phyloP scores from a whole-genome alignment of 2,113 vertebrate species.

The Gopherus evgoodei region DNA sequence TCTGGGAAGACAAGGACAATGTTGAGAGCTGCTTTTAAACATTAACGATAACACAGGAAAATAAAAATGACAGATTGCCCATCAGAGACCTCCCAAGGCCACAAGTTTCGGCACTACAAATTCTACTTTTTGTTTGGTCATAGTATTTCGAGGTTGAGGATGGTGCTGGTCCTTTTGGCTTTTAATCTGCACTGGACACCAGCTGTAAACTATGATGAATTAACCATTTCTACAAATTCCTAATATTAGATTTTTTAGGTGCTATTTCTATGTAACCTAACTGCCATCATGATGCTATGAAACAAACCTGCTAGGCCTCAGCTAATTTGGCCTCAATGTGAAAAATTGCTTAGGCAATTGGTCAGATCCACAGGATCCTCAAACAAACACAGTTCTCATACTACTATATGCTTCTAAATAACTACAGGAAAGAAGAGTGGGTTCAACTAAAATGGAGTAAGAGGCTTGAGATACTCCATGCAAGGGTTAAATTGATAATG shows the following conservation, averaged over 20 bases:
- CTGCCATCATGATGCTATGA: neutral
- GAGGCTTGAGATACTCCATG: neutral
- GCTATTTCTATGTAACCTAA: neutral
- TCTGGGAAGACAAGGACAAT: neutral
- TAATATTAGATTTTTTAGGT: neutral
- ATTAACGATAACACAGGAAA: neutral
- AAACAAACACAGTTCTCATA: neutral
- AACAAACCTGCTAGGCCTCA: neutral
- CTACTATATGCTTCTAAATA: neutral
- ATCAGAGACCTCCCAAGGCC: neutral
- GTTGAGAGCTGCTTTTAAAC: neutral
- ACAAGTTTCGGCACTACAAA: neutral
- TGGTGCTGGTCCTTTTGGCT: neutral
- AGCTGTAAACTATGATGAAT: neutral
- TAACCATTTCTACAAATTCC: neutral
- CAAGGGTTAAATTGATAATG: neutral
- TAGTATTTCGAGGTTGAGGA: neutral
- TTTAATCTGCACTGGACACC: neutral
- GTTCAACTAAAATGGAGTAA: neutral
- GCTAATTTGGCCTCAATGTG: neutral
- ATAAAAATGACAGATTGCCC: neutral
- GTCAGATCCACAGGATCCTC: neutral
- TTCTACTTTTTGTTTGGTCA: neutral
- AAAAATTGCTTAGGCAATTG: neutral
- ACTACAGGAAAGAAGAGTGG: neutral